Evolutionary conservation across 2,113 vertebrate genomes (phyloP).

Genomic region (Alaudala cheleensis): DNA sequence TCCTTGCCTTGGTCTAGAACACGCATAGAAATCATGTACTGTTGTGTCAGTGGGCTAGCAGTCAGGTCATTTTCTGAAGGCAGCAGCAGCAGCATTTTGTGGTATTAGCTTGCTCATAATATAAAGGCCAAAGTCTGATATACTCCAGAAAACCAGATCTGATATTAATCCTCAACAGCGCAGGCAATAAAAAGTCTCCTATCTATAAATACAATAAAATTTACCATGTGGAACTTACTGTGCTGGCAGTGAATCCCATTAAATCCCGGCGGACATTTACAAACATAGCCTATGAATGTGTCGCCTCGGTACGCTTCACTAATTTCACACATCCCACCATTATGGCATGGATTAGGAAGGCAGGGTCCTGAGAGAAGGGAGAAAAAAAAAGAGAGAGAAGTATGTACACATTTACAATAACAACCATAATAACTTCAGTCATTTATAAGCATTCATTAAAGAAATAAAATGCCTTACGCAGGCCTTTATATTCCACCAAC

Average conservation of each 20-base stretch:
- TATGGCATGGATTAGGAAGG: conserved; percentile 95
- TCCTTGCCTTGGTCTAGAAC: neutral
- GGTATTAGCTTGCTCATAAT: neutral
- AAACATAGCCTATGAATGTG: conserved; percentile 96
- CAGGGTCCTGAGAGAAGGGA: conserved; percentile 83
- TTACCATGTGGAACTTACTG: conserved; percentile 83
- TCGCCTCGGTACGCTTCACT: conserved; percentile 95
- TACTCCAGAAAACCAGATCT: neutral
- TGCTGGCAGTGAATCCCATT: conserved; percentile 97
- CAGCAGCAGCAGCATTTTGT: neutral
- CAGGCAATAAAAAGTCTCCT: neutral
- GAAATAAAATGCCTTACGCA: neutral
- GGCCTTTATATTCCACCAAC: neutral
- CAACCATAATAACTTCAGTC: neutral
- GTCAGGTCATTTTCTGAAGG: neutral
- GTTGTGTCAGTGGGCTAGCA: neutral
- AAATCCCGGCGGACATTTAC: conserved; percentile 92
- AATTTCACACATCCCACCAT: conserved; percentile 93
- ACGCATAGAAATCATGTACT: fast-evolving
- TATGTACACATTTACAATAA: neutral
- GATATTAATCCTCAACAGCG: neutral
- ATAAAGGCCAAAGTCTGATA: neutral
- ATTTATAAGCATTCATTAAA: neutral
- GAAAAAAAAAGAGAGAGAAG: neutral
- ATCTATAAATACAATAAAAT: conserved; percentile 20